These are phyloP conservation scores for Penaeus indicus DNA, from an alignment of 1,140 invertebrate species.

Conservation along the genomic window DNA sequence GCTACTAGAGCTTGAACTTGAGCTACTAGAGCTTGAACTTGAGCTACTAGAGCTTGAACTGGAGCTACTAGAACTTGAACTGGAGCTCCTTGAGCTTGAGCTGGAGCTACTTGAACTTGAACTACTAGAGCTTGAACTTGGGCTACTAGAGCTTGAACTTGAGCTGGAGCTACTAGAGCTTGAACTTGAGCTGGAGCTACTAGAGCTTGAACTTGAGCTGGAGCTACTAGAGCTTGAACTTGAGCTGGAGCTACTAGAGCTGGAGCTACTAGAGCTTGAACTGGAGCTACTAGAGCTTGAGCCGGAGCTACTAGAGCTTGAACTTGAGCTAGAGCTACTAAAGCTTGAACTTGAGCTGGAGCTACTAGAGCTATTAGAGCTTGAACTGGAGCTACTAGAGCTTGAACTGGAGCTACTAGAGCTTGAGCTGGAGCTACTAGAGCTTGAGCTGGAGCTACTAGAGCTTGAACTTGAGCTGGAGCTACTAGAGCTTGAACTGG, in stretches of 20 bases:
- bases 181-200: neutral
- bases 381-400: neutral
- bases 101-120: too few relatives aligned
- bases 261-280: neutral
- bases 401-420: constrained; percentile 8
- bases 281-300: neutral
- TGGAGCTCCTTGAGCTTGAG: neutral
- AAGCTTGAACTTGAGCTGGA: too few relatives aligned
- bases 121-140: neutral
- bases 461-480: neutral
- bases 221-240: neutral
- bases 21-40: neutral
- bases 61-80: too few relatives aligned
- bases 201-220: constrained; percentile 11
- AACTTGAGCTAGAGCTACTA: neutral
- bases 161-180: constrained; percentile 2
- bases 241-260: neutral
- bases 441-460: constrained; percentile 4
- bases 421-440: constrained; percentile 6
- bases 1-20: too few relatives aligned
- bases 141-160: neutral
- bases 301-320: neutral
- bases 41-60: too few relatives aligned
- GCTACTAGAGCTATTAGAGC: neutral
- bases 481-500: neutral